Evolutionary conservation across 2,797 vertebrate genomes (phyloP).

Genomic region (Otus scops): DNA sequence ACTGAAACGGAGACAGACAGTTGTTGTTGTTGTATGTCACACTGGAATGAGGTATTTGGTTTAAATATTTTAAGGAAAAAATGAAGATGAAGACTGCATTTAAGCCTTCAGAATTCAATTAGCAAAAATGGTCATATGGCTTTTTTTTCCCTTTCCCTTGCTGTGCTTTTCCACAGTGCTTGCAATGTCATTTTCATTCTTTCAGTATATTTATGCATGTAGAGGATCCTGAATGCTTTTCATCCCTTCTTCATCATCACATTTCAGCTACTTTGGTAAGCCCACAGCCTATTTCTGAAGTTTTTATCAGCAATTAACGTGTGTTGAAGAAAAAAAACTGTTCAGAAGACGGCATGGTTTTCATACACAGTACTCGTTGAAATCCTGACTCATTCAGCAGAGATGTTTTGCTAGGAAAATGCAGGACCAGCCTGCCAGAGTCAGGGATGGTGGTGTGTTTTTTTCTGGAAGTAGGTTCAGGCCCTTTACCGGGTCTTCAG

Average conservation of each 20-base stretch:
- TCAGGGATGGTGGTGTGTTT: neutral
- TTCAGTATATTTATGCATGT: neutral
- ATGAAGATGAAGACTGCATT: neutral
- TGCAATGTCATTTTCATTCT: neutral
- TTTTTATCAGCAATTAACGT: neutral
- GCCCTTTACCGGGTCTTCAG: neutral
- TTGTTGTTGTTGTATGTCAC: neutral
- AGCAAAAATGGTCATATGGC: neutral
- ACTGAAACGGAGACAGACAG: neutral
- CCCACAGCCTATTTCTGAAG: neutral
- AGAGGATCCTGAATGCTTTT: neutral
- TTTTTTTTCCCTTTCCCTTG: neutral
- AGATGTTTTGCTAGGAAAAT: neutral
- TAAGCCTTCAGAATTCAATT: neutral
- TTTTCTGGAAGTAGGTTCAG: neutral
- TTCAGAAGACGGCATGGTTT: neutral
- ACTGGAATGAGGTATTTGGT: neutral
- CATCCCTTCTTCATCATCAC: neutral
- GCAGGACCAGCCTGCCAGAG: neutral
- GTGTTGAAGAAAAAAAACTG: neutral
- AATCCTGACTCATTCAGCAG: neutral
- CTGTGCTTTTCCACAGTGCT: neutral
- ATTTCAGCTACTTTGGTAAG: neutral
- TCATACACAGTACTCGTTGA: neutral
- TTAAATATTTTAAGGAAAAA: neutral